Base-by-base conservation (phyloP, 1,140 invertebrate species). In the Sinonovacula constricta region DNA sequence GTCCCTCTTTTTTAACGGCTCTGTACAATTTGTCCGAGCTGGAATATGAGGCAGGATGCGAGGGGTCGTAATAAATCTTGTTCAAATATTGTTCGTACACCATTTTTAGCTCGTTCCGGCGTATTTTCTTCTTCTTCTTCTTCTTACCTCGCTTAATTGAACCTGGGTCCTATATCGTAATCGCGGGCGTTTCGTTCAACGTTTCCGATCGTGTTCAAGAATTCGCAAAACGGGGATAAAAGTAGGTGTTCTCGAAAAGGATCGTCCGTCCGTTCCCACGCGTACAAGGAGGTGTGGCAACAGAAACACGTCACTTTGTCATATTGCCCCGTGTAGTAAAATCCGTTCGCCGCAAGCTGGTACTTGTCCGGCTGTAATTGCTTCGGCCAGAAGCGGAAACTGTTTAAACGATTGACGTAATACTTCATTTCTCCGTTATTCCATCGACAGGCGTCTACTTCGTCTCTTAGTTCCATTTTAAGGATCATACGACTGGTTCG, bases 71-170 rank as follows among this genome's bases (percentile, higher is more conserved):
- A 30, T 74, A 63, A 12, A 74, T 18, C 18, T 24, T 31, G 22
- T 36, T 51, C 70, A 74, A 63, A 63, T 63, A 71, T 28, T 34
- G 7, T 63, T 74, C n/a, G n/a, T n/a, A n/a, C n/a, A n/a, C n/a
- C n/a, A n/a, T n/a, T n/a, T n/a, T n/a, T n/a, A n/a, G n/a, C n/a
- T n/a, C n/a, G n/a, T n/a, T n/a, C n/a, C n/a, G n/a, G n/a, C n/a
- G n/a, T n/a, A n/a, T n/a, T n/a, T n/a, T n/a, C n/a, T n/a, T n/a
- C n/a, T n/a, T n/a, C n/a, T n/a, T n/a, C n/a, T n/a, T n/a, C n/a
- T n/a, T n/a, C n/a, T n/a, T n/a, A n/a, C n/a, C n/a, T n/a, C n/a
- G n/a, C n/a, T n/a, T n/a, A n/a, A n/a, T n/a, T n/a, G n/a, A n/a
- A n/a, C n/a, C n/a, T n/a, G n/a, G n/a, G n/a, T n/a, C n/a, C n/a